Conservation (phyloP, 2,797 vertebrate species). For the Spheniscus humboldti region DNA sequence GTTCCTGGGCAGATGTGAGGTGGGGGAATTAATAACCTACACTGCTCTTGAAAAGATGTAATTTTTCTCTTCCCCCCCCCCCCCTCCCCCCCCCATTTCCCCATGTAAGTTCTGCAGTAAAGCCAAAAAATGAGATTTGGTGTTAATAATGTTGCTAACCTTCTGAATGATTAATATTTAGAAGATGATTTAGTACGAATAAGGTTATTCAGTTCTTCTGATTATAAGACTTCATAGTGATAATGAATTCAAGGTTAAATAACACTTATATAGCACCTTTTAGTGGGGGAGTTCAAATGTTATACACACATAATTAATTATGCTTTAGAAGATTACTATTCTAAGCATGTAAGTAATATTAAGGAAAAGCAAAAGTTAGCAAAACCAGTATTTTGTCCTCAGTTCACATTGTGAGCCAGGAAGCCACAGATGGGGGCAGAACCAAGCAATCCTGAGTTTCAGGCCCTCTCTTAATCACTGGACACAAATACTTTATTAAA, state of each 20-base stretch:
- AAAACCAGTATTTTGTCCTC: background rate
- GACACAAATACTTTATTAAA: background rate
- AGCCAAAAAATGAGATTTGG: background rate
- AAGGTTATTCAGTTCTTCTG: background rate
- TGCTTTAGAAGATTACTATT: background rate
- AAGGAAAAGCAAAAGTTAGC: background rate
- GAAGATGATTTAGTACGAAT: background rate
- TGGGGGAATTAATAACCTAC: background rate
- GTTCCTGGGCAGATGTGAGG: background rate
- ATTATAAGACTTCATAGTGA: background rate
- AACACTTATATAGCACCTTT: background rate
- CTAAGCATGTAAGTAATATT: background rate
- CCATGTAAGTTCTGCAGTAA: background rate
- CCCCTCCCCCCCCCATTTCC: background rate
- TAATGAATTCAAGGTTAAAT: conserved; percentile 38
- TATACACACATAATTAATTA: background rate
- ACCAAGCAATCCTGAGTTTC: background rate
- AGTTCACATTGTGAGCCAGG: background rate
- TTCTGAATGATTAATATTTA: conserved; percentile 50
- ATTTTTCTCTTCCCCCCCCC: background rate
- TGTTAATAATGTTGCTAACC: conserved; percentile 3
- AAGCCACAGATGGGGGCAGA: background rate
- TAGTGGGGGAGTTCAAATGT: background rate
- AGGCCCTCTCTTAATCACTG: background rate
- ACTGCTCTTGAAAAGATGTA: background rate